These are phyloP conservation scores for Apodemia duryi DNA, from an alignment of 2,888 invertebrate species.

Conservation along the genomic window DNA sequence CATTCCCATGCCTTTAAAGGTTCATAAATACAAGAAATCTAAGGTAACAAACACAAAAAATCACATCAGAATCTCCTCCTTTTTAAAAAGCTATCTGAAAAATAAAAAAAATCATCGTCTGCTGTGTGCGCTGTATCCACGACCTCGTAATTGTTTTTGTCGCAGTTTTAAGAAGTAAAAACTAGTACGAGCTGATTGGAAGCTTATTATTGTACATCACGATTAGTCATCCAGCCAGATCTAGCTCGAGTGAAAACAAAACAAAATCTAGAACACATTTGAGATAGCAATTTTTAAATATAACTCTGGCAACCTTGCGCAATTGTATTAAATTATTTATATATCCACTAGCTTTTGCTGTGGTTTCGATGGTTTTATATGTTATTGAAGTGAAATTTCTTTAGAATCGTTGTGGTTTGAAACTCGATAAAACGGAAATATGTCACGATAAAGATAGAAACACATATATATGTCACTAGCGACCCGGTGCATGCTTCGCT, in stretches of 20 bases:
- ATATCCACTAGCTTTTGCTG: too few relatives aligned
- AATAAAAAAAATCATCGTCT: background rate
- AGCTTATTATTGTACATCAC: conserved; percentile 1
- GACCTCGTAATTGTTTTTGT: conserved; percentile 12
- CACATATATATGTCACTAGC: too few relatives aligned
- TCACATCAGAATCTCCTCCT: too few relatives aligned
- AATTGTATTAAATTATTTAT: background rate
- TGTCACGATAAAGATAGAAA: too few relatives aligned
- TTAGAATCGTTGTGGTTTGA: too few relatives aligned
- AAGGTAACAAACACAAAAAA: too few relatives aligned
- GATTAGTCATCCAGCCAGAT: conserved; percentile 6
- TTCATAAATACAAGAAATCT: too few relatives aligned
- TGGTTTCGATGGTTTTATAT: too few relatives aligned
- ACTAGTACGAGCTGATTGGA: conserved; percentile 6
- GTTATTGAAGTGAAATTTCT: too few relatives aligned
- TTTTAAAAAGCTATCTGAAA: background rate
- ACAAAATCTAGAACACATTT: conserved; percentile 8
- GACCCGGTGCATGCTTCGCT: too few relatives aligned
- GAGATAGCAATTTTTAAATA: conserved; percentile 10
- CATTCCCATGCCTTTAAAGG: too few relatives aligned
- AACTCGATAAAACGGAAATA: too few relatives aligned
- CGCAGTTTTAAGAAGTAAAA: conserved; percentile 1
- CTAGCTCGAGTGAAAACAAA: conserved; percentile 2
- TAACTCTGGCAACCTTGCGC: background rate
- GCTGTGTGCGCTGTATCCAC: background rate